Evolutionary conservation across 2,113 vertebrate genomes (phyloP).

Genomic region (Podarcis cretensis): DNA sequence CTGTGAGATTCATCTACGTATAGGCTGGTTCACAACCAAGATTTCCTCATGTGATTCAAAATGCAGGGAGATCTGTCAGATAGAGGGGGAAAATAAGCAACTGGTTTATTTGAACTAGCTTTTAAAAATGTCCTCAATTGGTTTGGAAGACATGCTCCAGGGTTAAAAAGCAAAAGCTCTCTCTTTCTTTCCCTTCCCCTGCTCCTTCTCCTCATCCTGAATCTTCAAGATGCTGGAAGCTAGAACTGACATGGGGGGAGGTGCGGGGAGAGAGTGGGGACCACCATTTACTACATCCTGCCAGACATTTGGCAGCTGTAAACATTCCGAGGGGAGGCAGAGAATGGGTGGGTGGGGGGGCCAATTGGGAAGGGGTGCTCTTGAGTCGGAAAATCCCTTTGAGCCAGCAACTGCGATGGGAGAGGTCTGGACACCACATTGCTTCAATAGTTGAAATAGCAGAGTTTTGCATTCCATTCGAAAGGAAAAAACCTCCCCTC

Average conservation of each 20-base stretch:
- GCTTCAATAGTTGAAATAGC: slow-evolving; percentile 8
- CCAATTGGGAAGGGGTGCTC: slow-evolving; percentile 44
- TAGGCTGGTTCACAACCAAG: neutral
- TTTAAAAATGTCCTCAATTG: neutral
- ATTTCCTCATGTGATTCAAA: neutral
- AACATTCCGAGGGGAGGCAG: slow-evolving; percentile 42
- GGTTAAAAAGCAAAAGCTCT: neutral
- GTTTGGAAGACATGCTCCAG: neutral
- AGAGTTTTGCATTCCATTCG: neutral
- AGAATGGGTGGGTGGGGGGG: slow-evolving; percentile 30
- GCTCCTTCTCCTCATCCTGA: slow-evolving; percentile 1
- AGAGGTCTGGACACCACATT: slow-evolving; percentile 18
- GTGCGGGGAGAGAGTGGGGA: neutral
- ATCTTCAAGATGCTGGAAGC: slow-evolving; percentile 31
- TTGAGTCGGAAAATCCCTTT: slow-evolving; percentile 51
- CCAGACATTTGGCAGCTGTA: slow-evolving; percentile 74
- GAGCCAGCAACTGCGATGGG: neutral
- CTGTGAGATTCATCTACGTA: neutral
- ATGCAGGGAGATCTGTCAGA: neutral
- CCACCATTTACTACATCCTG: slow-evolving; percentile 62
- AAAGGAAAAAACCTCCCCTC: slow-evolving; percentile 12
- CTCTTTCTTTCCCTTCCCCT: neutral
- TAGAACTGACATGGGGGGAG: slow-evolving; percentile 26
- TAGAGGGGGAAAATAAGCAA: too few relatives aligned
- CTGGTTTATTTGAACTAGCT: neutral